Evolutionary conservation across 2,888 invertebrate species (phyloP).

Genomic region (Oligia latruncula): DNA sequence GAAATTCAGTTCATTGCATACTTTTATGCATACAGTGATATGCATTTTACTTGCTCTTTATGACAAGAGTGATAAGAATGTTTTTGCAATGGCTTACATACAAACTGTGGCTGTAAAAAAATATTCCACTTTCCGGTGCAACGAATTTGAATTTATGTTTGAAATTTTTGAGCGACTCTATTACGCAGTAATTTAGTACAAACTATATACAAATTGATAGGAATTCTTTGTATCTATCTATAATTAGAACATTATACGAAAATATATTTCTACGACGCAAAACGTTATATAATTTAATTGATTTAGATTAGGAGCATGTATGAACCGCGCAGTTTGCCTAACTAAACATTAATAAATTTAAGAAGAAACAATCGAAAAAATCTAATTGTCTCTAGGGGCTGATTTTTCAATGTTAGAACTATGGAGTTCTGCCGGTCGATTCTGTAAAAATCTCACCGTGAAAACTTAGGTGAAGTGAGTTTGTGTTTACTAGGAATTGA

Average conservation of each 20-base stretch:
- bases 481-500: no score
- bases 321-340: neutral
- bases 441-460: no score
- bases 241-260: conserved; percentile 30
- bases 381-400: neutral
- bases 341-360: neutral
- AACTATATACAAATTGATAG: conserved; percentile 18
- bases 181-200: conserved; percentile 39
- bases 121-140: conserved; percentile 63
- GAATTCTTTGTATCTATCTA: conserved; percentile 18
- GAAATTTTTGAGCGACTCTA: conserved; percentile 40
- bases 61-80: neutral
- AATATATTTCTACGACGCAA: conserved; percentile 12
- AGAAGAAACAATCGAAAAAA: neutral
- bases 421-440: no score
- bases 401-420: neutral
- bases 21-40: conserved; percentile 33
- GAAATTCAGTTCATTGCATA: conserved; percentile 77
- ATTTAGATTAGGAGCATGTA: conserved; percentile 1
- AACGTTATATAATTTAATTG: conserved; percentile 14
- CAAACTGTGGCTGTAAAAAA: conserved; percentile 54
- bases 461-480: no score
- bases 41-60: conserved; percentile 41
- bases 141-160: conserved; percentile 51
- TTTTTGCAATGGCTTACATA: conserved; percentile 20